A percentile compares a stretch with the other conserved stretches of the same genome.
Evolutionary conservation across 2,113 vertebrate genomes (phyloP).

Genomic region (Malurus melanocephalus): DNA sequence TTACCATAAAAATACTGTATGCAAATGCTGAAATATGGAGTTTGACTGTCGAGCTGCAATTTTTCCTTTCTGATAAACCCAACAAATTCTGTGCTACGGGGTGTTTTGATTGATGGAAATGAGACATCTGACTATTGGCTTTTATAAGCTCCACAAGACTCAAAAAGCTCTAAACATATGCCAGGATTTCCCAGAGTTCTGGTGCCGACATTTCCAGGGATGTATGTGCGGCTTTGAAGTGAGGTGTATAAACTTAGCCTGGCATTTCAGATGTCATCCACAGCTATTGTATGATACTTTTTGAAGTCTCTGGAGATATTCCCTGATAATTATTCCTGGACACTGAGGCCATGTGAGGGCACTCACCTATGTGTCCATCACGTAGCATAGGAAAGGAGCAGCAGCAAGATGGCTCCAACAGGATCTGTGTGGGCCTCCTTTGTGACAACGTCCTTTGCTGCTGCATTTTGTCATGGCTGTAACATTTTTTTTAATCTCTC

Average conservation of each 20-base stretch:
- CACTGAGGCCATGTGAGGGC: neutral
- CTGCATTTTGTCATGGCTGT: neutral
- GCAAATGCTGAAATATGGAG: neutral
- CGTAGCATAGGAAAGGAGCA: neutral
- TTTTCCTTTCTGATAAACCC: neutral
- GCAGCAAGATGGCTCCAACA: no score
- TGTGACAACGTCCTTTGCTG: neutral
- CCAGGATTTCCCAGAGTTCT: neutral
- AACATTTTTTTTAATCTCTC: neutral
- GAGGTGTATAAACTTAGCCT: neutral
- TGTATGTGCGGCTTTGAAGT: slow-evolving; percentile 11
- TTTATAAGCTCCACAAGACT: slow-evolving; percentile 11
- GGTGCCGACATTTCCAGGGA: slow-evolving; percentile 20
- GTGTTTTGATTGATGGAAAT: neutral
- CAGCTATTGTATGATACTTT: neutral
- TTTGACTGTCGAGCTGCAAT: neutral
- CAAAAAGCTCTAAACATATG: slow-evolving; percentile 31
- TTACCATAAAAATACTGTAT: neutral
- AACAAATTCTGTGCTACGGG: neutral
- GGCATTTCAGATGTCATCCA: neutral
- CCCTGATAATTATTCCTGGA: neutral
- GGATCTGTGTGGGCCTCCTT: accelerated
- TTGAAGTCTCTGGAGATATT: neutral
- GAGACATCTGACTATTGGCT: neutral
- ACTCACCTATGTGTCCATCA: neutral